These are phyloP conservation scores for Conchocele bisecta DNA, from an alignment of 2,888 invertebrate species.

Conservation along the genomic window DNA sequence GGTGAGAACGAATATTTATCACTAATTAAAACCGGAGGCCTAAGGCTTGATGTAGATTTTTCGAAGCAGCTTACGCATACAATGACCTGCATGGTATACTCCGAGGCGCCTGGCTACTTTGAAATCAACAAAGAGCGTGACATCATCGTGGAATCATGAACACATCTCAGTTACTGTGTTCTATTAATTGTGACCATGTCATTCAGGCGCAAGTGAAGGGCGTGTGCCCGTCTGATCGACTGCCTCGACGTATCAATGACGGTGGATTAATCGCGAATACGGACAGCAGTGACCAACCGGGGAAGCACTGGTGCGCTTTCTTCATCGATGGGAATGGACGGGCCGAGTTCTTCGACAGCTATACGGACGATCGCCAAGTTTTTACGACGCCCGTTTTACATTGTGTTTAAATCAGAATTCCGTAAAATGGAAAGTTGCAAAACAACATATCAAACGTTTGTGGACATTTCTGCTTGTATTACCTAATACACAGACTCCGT, in stretches of 20 bases:
- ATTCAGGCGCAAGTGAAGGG: conserved; percentile 12
- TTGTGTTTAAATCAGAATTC: neutral
- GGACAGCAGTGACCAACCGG: conserved; percentile 3
- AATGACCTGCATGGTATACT: conserved; percentile 34
- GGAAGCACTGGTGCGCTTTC: conserved; percentile 26
- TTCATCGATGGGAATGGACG: neutral
- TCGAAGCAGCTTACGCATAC: conserved; percentile 13
- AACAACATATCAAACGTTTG: neutral
- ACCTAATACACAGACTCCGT: neutral
- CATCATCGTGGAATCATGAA: conserved; percentile 37
- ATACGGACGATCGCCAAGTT: neutral
- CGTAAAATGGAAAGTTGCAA: neutral
- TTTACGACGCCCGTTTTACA: neutral
- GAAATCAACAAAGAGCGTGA: conserved; percentile 37
- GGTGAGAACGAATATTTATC: conserved; percentile 26
- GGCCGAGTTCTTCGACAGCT: conserved; percentile 6
- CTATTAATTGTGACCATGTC: conserved; percentile 10
- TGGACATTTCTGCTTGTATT: neutral
- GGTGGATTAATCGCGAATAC: conserved; percentile 21
- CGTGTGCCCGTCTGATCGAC: conserved; percentile 25
- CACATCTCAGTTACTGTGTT: conserved; percentile 24
- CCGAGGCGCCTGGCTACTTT: conserved; percentile 35
- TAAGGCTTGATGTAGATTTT: conserved; percentile 29
- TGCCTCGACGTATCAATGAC: neutral
- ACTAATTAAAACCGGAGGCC: conserved; percentile 18